These are phyloP conservation scores for Zoanthus sansibaricus DNA, from an alignment of 92 coral and sea anemone genomes.

Conservation along the genomic window DNA sequence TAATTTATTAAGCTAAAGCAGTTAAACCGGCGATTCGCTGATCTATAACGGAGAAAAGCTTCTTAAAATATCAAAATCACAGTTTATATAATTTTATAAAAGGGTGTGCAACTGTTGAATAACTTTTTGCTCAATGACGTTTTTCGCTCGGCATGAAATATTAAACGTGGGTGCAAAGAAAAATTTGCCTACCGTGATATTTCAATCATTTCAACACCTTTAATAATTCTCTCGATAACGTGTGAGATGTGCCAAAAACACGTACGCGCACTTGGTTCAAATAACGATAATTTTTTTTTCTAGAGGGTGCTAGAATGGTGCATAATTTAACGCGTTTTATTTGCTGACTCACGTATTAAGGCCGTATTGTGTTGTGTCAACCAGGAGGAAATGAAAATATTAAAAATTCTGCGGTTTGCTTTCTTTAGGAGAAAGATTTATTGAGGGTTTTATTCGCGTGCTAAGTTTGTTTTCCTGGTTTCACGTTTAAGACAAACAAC, in stretches of 20 bases:
- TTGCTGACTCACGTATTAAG: background rate
- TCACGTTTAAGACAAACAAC: constrained; percentile 39
- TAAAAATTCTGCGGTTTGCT: constrained; percentile 42
- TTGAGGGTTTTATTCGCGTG: constrained; percentile 25
- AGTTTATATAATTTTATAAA: background rate
- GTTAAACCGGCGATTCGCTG: background rate
- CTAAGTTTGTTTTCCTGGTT: constrained; percentile 47
- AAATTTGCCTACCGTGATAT: background rate
- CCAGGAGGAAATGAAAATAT: constrained; percentile 3
- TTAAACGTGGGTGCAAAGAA: background rate
- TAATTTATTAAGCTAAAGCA: background rate
- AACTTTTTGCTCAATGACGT: background rate
- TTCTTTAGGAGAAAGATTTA: constrained; percentile 21
- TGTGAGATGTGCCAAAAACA: background rate
- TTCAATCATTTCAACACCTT: background rate
- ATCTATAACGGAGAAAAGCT: background rate
- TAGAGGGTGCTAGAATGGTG: background rate
- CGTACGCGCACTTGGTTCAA: background rate
- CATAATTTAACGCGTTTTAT: background rate
- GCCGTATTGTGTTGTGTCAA: background rate
- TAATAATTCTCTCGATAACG: background rate
- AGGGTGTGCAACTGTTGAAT: background rate
- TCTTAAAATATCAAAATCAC: background rate
- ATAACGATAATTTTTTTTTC: background rate
- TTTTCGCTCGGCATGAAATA: background rate